phyloP scores from a whole-genome alignment of 2,888 invertebrate genomes.

The Oxyscelio sp. region DNA sequence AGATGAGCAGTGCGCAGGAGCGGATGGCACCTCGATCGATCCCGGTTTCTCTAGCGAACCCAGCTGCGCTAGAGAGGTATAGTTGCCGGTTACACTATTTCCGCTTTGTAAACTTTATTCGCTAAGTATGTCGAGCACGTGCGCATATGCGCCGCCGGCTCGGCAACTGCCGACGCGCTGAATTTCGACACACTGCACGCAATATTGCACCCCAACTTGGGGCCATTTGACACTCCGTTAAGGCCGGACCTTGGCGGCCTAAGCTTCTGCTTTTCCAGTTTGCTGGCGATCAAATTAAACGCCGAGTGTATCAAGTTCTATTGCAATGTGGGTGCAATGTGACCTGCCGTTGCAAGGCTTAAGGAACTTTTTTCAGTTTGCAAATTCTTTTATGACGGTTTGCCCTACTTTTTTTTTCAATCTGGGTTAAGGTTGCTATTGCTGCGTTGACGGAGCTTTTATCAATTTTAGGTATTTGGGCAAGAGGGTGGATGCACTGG shows the following conservation, averaged over 20 bases:
- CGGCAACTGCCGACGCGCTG: slow-evolving; percentile 15
- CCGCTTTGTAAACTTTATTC: slow-evolving; percentile 57
- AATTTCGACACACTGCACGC: slow-evolving; percentile 45
- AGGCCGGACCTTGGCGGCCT: not conserved
- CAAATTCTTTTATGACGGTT: slow-evolving; percentile 7
- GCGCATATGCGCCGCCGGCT: too few species aligned
- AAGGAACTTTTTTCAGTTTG: not conserved
- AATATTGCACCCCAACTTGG: not conserved
- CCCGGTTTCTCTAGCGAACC: slow-evolving; percentile 68
- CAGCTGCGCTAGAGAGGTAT: slow-evolving; percentile 58
- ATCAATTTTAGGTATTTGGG: not conserved
- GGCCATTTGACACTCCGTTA: not conserved
- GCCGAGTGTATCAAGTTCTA: too few species aligned
- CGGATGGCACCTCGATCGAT: slow-evolving; percentile 85
- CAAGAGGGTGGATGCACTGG: not conserved
- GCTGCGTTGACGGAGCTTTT: slow-evolving; percentile 9
- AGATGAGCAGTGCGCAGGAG: slow-evolving; percentile 82
- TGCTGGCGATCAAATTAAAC: not conserved
- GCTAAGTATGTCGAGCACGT: slow-evolving; percentile 61
- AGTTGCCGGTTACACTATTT: slow-evolving; percentile 68
- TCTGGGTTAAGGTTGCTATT: slow-evolving; percentile 35
- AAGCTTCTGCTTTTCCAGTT: not conserved
- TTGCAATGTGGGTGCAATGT: too few species aligned
- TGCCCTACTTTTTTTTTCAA: slow-evolving; percentile 29
- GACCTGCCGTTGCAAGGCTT: too few species aligned